phyloP scores from a whole-genome alignment of 2,797 vertebrate genomes.

The Alca torda region DNA sequence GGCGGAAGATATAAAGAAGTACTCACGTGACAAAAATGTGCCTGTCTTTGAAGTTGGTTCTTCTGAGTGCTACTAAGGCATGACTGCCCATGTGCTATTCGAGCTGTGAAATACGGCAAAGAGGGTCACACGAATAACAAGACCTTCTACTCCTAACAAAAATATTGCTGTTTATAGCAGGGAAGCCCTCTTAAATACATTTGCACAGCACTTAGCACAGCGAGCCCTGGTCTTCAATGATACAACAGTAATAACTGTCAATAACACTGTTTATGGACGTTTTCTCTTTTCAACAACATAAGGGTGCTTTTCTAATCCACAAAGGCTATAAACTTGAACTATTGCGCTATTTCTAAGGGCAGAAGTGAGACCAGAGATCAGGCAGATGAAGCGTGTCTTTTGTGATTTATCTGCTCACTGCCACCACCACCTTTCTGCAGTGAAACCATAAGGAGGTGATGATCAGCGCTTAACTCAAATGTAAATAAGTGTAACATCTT shows the following conservation, averaged over 20 bases:
- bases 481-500: constrained; percentile 18
- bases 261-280: constrained; percentile 38
- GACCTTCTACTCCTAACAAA: constrained; percentile 26
- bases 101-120: constrained; percentile 20
- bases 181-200: constrained; percentile 34
- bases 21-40: not conserved
- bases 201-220: constrained; percentile 19
- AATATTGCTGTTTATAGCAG: not conserved
- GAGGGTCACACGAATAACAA: constrained; percentile 13
- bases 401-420: constrained; percentile 31
- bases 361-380: constrained; percentile 51
- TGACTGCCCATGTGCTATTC: not conserved
- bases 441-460: not conserved
- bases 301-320: constrained; percentile 31
- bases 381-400: constrained; percentile 27
- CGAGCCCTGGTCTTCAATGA: not conserved
- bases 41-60: not conserved
- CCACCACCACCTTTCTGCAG: not conserved
- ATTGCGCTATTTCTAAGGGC: constrained; percentile 38
- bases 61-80: not conserved
- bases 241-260: constrained; percentile 38
- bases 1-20: not conserved
- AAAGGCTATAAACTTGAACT: constrained; percentile 45
- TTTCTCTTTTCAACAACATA: constrained; percentile 18
- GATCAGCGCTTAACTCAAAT: not conserved